phyloP scores from a whole-genome alignment of 2,888 invertebrate genomes.

The Macrostomum cliftonense region DNA sequence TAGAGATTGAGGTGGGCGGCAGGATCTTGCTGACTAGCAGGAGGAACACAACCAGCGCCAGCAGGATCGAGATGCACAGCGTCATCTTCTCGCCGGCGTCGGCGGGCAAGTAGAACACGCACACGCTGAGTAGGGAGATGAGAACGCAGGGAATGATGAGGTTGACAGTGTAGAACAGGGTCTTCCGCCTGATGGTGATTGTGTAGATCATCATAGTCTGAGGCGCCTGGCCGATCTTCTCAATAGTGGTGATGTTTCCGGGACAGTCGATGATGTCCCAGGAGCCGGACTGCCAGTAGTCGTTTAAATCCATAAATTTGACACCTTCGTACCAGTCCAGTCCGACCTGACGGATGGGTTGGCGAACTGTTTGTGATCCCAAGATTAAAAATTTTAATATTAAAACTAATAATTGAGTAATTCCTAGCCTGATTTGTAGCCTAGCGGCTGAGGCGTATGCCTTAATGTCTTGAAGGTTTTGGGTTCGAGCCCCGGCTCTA shows the following conservation, averaged over 20 bases:
- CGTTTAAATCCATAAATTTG: constrained; percentile 22
- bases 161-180: constrained; percentile 95
- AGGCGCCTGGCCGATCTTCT: constrained; percentile 16
- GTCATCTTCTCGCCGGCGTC: constrained; percentile 83
- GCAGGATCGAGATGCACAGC: constrained; percentile 82
- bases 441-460: too few relatives aligned
- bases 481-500: too few relatives aligned
- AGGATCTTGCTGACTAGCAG: constrained; percentile 93
- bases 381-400: too few relatives aligned
- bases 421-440: too few relatives aligned
- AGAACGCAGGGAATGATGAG: constrained; percentile 93
- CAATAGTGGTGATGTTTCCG: constrained; percentile 17
- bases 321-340: constrained; percentile 6
- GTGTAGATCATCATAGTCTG: constrained; percentile 59
- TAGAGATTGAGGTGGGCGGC: constrained; percentile 78
- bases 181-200: constrained; percentile 84
- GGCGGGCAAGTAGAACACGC: constrained; percentile 93
- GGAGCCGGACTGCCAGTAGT: constrained; percentile 34
- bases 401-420: too few relatives aligned
- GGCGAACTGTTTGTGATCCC: too few relatives aligned
- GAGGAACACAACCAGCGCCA: constrained; percentile 96
- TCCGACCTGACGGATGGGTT: constrained; percentile 1
- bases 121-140: constrained; percentile 90
- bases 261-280: constrained; percentile 33
- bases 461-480: too few relatives aligned